A percentile compares a stretch with the other conserved stretches of the same genome.
Conservation (phyloP, 2,797 vertebrate species). For the Oreochromis grahami region DNA sequence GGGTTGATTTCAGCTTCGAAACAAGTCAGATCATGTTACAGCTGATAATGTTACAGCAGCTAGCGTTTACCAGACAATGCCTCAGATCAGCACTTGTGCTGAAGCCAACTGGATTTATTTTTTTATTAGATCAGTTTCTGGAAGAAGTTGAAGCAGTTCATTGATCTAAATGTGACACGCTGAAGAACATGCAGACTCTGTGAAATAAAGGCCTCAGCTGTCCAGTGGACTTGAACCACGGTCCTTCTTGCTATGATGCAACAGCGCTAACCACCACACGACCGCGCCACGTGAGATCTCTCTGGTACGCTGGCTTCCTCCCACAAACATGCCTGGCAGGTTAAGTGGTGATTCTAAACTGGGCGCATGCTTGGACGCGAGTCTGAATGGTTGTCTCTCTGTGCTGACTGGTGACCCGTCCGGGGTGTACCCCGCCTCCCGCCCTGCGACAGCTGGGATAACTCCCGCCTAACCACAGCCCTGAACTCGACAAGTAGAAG, state of each 20-base stretch:
- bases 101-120: fast-evolving
- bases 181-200: neutral
- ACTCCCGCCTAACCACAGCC: neutral
- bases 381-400: neutral
- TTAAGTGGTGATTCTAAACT: neutral
- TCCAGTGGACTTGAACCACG: neutral
- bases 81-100: neutral
- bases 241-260: neutral
- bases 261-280: neutral
- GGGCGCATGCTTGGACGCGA: neutral
- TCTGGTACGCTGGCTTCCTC: neutral
- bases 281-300: fast-evolving
- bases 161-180: fast-evolving
- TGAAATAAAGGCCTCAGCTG: neutral
- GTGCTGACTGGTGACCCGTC: too few species aligned
- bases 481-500: neutral
- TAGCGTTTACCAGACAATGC: neutral
- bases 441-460: neutral
- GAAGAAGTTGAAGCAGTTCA: neutral
- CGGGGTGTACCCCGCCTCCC: neutral
- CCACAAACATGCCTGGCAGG: neutral
- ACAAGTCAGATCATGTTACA: neutral
- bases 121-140: neutral
- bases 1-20: neutral
- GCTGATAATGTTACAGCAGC: neutral